phyloP scores from a whole-genome alignment of 2,888 invertebrate species.

The Lasioglossum pauxillum region DNA sequence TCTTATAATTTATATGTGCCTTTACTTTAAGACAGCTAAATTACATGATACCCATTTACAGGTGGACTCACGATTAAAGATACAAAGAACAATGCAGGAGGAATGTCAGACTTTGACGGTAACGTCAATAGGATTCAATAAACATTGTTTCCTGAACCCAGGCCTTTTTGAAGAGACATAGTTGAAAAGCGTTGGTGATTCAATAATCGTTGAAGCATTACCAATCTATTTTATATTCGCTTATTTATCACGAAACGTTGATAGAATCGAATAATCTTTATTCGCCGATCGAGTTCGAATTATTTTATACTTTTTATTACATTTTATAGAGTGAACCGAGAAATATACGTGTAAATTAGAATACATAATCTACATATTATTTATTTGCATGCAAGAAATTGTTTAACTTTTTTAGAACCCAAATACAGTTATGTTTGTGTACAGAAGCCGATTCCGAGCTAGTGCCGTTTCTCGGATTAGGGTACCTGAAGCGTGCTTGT shows the following conservation, averaged over 20 bases:
- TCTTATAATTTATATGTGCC: too few relatives aligned
- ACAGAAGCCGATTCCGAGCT: too few relatives aligned
- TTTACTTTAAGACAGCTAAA: not conserved
- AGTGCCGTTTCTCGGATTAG: too few relatives aligned
- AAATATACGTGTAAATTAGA: constrained; percentile 33
- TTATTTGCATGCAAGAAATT: not conserved
- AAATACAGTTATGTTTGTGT: not conserved
- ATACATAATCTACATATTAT: constrained; percentile 1
- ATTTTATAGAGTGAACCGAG: constrained; percentile 28
- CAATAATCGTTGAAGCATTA: not conserved
- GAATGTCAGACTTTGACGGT: constrained; percentile 77
- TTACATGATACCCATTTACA: constrained; percentile 43
- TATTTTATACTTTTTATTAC: constrained; percentile 30
- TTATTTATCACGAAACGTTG: not conserved
- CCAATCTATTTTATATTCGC: constrained; percentile 2
- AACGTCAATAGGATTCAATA: constrained; percentile 77
- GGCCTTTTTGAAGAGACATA: constrained; percentile 75
- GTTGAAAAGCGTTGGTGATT: not conserved
- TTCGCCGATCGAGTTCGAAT: not conserved
- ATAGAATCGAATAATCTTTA: constrained; percentile 18
- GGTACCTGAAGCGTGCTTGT: not conserved
- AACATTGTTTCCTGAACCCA: constrained; percentile 80
- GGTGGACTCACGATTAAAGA: constrained; percentile 76
- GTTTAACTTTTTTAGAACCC: not conserved
- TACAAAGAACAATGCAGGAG: constrained; percentile 60